phyloP scores from a whole-genome alignment of 2,113 vertebrate species.

The Rallus limicola region DNA sequence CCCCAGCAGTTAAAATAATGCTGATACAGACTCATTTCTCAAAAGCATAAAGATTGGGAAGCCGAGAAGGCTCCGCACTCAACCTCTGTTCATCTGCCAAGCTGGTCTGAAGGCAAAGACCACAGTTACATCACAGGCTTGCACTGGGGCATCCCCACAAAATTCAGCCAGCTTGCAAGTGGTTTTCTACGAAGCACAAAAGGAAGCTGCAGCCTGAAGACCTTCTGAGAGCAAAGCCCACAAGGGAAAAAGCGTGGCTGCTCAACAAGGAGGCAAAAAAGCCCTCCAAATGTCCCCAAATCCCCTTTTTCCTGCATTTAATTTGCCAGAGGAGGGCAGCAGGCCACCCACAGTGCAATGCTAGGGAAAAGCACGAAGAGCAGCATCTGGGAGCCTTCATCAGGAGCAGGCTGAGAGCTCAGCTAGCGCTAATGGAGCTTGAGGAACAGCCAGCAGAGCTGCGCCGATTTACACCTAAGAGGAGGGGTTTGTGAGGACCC shows the following conservation, averaged over 20 bases:
- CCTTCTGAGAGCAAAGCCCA: background rate
- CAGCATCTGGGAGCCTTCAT: slow-evolving; percentile 23
- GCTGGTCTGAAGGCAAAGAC: background rate
- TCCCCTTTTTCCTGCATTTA: background rate
- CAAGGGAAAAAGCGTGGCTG: background rate
- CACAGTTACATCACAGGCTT: background rate
- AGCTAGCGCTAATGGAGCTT: background rate
- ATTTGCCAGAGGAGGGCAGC: background rate
- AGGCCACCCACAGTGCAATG: background rate
- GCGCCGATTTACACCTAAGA: background rate
- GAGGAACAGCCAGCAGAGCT: background rate
- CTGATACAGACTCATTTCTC: background rate
- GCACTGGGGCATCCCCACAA: background rate
- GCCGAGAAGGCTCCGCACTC: background rate
- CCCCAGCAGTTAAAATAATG: background rate
- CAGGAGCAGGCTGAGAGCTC: background rate
- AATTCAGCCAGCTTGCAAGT: background rate
- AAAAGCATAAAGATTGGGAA: background rate
- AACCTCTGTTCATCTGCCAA: background rate
- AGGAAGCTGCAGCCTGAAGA: background rate
- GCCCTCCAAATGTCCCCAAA: background rate
- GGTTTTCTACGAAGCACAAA: background rate
- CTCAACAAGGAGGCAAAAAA: background rate
- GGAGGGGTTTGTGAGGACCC: background rate
- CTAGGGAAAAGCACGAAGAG: background rate